Conservation (phyloP, 2,113 vertebrate species). For the Steatornis caripensis region DNA sequence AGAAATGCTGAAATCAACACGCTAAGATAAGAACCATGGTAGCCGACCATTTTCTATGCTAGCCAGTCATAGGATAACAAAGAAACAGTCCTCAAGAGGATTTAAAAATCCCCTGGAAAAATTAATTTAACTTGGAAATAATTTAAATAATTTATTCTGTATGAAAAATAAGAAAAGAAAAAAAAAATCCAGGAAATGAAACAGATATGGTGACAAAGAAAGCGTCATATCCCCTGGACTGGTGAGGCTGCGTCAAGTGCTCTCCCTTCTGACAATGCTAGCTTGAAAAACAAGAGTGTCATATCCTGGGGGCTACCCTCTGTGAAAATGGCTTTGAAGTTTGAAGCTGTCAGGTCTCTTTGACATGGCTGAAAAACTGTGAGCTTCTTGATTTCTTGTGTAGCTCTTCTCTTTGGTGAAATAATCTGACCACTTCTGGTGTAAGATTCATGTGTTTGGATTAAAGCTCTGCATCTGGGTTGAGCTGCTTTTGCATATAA, state of each 20-base stretch:
- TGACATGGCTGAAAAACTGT: background rate
- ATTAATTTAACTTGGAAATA: slow-evolving; percentile 66
- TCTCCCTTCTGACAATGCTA: background rate
- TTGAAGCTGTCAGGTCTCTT: background rate
- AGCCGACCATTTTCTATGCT: background rate
- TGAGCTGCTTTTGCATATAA: background rate
- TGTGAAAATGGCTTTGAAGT: background rate
- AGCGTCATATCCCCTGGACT: background rate
- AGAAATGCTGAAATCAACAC: slow-evolving; percentile 8
- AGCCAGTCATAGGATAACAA: slow-evolving; percentile 27
- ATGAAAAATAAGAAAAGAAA: slow-evolving; percentile 43
- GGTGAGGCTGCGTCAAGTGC: background rate
- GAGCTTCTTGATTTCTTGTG: background rate
- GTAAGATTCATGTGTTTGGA: background rate
- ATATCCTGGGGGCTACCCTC: background rate
- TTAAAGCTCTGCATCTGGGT: background rate
- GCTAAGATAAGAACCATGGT: background rate
- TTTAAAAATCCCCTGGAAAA: slow-evolving; percentile 64
- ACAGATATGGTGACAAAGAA: background rate
- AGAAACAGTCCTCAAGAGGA: slow-evolving; percentile 1
- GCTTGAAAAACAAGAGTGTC: background rate
- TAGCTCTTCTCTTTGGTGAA: background rate
- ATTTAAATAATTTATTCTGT: slow-evolving; percentile 77
- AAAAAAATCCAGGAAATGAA: background rate
- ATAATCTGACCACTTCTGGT: background rate